Evolutionary conservation across 2,888 invertebrate species (phyloP).

Genomic region (Rhimphoctona megacephalus): DNA sequence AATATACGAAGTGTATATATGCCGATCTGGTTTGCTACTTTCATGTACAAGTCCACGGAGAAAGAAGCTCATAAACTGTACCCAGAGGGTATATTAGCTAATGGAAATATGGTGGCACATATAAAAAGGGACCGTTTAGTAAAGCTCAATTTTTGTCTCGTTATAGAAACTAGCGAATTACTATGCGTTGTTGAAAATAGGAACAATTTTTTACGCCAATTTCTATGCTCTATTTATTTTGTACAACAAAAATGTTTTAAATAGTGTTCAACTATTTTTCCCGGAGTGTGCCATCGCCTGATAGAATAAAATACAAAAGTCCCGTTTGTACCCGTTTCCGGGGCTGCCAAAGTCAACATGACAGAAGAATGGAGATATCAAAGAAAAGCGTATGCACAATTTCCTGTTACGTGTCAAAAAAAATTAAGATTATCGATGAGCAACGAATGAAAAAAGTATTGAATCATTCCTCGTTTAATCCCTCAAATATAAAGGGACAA

Average conservation of each 20-base stretch:
- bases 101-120: too few species aligned
- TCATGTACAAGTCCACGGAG: not conserved
- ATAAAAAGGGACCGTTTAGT: not conserved
- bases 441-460: not conserved
- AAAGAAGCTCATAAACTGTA: not conserved
- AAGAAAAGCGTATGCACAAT: too few species aligned
- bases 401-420: not conserved
- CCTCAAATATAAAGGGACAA: not conserved
- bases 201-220: not conserved
- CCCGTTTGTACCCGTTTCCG: not conserved
- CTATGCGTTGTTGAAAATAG: too few species aligned
- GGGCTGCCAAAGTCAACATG: too few species aligned
- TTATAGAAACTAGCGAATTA: too few species aligned
- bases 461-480: not conserved
- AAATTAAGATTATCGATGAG: not conserved
- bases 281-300: not conserved
- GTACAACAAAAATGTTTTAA: not conserved
- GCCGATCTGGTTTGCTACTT: not conserved
- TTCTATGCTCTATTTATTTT: not conserved
- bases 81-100: not conserved
- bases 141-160: not conserved
- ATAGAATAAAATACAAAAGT: not conserved
- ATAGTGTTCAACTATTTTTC: not conserved
- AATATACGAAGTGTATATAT: not conserved
- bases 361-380: too few species aligned